These are phyloP conservation scores for Syncerus caffer DNA, from an alignment of 2,797 vertebrate species.

Conservation along the genomic window DNA sequence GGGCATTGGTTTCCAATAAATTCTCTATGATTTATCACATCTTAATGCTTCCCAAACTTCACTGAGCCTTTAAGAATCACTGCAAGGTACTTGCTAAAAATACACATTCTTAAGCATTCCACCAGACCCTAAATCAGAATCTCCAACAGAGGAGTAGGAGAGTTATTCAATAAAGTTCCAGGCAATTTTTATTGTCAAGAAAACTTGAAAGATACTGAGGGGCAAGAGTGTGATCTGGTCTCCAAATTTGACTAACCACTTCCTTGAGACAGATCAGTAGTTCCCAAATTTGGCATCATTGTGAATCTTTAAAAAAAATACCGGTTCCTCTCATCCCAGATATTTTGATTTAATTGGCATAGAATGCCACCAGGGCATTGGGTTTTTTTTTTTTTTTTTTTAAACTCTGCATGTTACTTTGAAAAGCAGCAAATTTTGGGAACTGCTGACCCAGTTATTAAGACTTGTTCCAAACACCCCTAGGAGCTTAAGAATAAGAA, in stretches of 20 bases:
- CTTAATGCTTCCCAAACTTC: neutral
- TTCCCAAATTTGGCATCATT: neutral
- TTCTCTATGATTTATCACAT: neutral
- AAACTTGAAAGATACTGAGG: neutral
- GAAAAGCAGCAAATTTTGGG: neutral
- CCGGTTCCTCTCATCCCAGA: neutral
- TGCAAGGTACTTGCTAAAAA: neutral
- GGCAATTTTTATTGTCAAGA: neutral
- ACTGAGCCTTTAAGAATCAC: neutral
- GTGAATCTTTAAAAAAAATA: neutral
- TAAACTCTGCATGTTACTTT: neutral
- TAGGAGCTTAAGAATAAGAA: neutral
- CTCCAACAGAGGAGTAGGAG: neutral
- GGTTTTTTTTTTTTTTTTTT: neutral
- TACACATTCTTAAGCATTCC: neutral
- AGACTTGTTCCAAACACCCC: neutral
- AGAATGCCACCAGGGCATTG: neutral
- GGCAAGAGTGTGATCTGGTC: neutral
- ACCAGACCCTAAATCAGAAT: neutral
- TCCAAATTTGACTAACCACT: neutral
- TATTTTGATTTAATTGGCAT: neutral
- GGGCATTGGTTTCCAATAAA: neutral
- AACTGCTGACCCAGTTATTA: neutral
- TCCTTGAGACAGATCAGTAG: neutral
- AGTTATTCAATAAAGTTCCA: neutral